Base-by-base conservation (phyloP, 2,113 vertebrate genomes). In the Mesocricetus auratus region DNA sequence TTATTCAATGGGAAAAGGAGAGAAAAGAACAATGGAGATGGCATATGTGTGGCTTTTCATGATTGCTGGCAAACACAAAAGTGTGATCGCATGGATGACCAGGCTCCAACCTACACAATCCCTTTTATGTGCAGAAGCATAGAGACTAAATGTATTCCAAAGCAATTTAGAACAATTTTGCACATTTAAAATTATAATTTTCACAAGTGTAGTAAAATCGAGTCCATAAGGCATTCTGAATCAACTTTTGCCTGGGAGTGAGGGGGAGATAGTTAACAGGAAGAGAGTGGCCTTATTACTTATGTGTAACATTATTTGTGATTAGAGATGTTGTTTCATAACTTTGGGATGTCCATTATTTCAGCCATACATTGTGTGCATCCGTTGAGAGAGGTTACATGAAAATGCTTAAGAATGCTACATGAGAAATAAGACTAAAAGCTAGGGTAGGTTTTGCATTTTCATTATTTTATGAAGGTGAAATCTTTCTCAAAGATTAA, bases 121-220 rank as follows among this genome's bases (percentile, higher is more conserved):
- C 29, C 17, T 42, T 93, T 92, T 86, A n/a, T 89, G 42, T 26
- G 26, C 33, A 36, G 75, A 95, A 88, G 29, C 10, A 45, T 58
- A 58, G 93, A 89, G 68, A 71, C 74, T 87, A 73, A 83, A 36
- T 82, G 36, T 56, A 81, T 91, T 96, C 36, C n/a, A 93, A 90
- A 79, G 29, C 81, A 50, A 86, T 88, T 91, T 53, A 36, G 68
- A 85, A 93, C 88, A 62, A 86, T 86, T 95, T 95, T 78, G 3
- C 39, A 95, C 64, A 58, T 81, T 95, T 88, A 93, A 93, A 96
- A 66, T 81, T 90, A 75, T 86, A 50, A 89, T 93, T 95, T 93
- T 91, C 60, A 73, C 83, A 96, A 91, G 81, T 60, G 17, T 77
- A 75, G 71, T 89, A 74, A 95, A 91, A 42, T 66, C 36, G 90